phyloP scores from a whole-genome alignment of 2,888 invertebrate species.

The Phasia obesa region DNA sequence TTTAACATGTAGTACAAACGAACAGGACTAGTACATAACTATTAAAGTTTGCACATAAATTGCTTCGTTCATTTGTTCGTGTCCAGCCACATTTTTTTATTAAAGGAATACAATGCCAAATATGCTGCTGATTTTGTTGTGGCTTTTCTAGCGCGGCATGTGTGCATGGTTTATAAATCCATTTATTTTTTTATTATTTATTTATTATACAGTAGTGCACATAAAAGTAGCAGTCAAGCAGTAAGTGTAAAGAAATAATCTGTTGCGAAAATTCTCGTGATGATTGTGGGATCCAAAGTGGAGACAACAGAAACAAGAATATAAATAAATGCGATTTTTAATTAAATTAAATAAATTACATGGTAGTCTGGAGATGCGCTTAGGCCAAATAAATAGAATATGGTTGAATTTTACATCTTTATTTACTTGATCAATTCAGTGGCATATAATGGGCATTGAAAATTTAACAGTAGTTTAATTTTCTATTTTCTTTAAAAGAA shows the following conservation, averaged over 20 bases:
- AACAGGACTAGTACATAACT: not conserved
- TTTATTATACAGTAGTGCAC: not conserved
- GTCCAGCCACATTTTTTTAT: not conserved
- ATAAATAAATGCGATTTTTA: too few relatives aligned
- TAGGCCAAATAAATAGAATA: too few relatives aligned
- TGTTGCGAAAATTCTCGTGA: not conserved
- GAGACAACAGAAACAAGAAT: not conserved
- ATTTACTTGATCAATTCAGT: too few relatives aligned
- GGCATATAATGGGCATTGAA: too few relatives aligned
- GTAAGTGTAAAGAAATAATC: not conserved
- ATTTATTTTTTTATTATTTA: not conserved
- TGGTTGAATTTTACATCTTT: too few relatives aligned
- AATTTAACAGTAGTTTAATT: too few relatives aligned
- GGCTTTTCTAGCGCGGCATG: conserved; percentile 1
- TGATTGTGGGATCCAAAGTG: not conserved
- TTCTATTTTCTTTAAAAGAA: too few relatives aligned
- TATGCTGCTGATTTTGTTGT: conserved; percentile 56
- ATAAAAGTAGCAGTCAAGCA: not conserved
- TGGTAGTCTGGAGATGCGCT: too few relatives aligned
- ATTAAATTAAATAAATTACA: too few relatives aligned
- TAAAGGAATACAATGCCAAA: conserved; percentile 27
- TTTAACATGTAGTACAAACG: not conserved
- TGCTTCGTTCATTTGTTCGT: conserved; percentile 7
- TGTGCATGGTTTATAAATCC: conserved; percentile 19
- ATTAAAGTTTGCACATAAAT: conserved; percentile 7